A percentile compares a stretch with the other conserved stretches of the same genome.
These are phyloP conservation scores for Paracanthobrama guichenoti DNA, from an alignment of 2,113 vertebrate genomes.

Conservation along the genomic window DNA sequence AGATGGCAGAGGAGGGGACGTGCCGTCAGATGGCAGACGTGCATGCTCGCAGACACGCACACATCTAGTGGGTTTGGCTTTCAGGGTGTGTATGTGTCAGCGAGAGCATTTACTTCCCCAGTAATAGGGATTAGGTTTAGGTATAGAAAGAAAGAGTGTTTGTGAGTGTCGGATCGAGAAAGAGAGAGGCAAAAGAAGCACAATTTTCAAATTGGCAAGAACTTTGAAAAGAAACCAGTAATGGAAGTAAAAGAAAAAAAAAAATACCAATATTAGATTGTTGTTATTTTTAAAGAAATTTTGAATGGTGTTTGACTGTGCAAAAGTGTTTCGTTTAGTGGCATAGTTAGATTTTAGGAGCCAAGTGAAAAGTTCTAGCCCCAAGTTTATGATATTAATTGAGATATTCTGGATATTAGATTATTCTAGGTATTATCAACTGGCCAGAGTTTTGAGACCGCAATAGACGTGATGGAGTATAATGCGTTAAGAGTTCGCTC, in stretches of 20 bases:
- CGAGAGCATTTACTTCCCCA: background rate
- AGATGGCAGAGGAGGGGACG: constrained; percentile 26
- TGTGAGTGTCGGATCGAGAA: background rate
- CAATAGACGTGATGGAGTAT: too few species aligned
- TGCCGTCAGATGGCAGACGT: constrained; percentile 12
- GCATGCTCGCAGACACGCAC: constrained; percentile 58
- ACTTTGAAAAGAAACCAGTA: background rate
- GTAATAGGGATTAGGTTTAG: constrained; percentile 18
- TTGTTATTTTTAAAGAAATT: background rate
- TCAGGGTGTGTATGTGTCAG: constrained; percentile 12
- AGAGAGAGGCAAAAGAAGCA: background rate
- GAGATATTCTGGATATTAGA: too few species aligned
- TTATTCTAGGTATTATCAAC: too few species aligned
- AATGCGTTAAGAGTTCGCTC: too few species aligned
- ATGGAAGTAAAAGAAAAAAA: background rate
- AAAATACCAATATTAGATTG: background rate
- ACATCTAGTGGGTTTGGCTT: constrained; percentile 1
- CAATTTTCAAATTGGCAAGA: background rate
- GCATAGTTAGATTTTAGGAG: too few species aligned
- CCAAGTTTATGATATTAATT: too few species aligned
- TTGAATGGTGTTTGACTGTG: too few species aligned
- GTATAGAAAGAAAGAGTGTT: background rate
- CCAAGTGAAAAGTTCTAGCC: too few species aligned
- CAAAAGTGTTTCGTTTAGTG: too few species aligned
- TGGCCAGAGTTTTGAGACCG: too few species aligned